Conservation (phyloP, 2,888 invertebrate genomes). For the Gastracanthus pulcherrimus region DNA sequence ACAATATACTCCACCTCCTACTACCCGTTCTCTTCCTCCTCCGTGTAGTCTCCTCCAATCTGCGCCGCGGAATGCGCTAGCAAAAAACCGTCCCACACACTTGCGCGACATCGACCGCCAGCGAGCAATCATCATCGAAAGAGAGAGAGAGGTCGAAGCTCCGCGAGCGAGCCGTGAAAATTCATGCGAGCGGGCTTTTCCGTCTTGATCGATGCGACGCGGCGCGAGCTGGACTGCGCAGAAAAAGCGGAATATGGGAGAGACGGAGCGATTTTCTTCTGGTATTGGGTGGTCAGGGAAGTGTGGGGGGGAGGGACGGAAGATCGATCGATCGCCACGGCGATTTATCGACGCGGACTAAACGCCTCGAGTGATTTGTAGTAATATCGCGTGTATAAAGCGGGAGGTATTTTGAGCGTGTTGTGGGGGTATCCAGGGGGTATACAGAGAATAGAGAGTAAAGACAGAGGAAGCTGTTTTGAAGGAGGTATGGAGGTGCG, state of each 20-base stretch:
- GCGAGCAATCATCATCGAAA: no score
- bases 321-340: slow-evolving; percentile 39
- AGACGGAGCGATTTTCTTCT: slow-evolving; percentile 20
- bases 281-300: neutral
- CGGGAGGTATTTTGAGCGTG: neutral
- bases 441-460: no score
- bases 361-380: slow-evolving; percentile 33
- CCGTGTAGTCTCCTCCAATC: no score
- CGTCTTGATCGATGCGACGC: slow-evolving; percentile 26
- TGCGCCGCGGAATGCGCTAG: no score
- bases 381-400: neutral
- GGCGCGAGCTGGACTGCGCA: neutral
- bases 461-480: no score
- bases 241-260: slow-evolving; percentile 41
- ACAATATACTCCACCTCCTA: neutral
- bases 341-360: slow-evolving; percentile 42
- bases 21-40: no score
- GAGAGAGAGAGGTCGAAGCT: neutral
- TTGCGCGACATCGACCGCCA: no score
- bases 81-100: no score
- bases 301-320: neutral
- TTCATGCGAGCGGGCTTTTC: slow-evolving; percentile 51
- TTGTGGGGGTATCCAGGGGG: no score
- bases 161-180: slow-evolving; percentile 38
- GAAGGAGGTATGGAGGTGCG: no score